Base-by-base conservation (phyloP, 2,113 vertebrate species). In the Apaloderma vittatum region DNA sequence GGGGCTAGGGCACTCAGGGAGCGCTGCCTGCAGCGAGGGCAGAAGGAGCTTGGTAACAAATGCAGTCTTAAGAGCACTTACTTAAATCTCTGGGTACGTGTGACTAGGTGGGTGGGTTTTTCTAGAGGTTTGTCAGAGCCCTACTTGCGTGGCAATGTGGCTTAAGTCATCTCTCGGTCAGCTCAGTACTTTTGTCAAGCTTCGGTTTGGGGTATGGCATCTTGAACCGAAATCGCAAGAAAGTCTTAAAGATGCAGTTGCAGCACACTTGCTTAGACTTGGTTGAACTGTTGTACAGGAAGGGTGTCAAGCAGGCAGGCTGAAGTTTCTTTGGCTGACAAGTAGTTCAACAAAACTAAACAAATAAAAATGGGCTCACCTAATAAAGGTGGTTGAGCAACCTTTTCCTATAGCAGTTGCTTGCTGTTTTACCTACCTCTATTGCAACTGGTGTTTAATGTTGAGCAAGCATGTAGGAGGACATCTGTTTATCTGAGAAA, bases 401-500 rank as follows among this genome's bases (percentile, higher is more conserved):
- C 76, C 12, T 83, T 80, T 91, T 2, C 0, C 15, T 86, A 8
- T 59, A 71, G 48, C 43, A 52, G 2, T 66, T 89, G 52, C 43
- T 48, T 61, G 48, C 34, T 86, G 3, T 76, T 63, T 54, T 95
- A 23, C 83, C 71, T 61, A 2, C 18, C 8, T 45, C 34, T 88
- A 21, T 86, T 76, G 83, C 89, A 94, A 10, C 14, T 77, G 32
- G 6, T 63, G 20, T 57, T 68, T 76, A 65, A 74, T 36, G 76
- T 96, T 96, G 92, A 95, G 96, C 72, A 97, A 93, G 72, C 12
- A 23, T 3, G 79, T 91, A 80, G 91, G 91, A 92, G 46, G 67
- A 55, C n/a, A 9, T 23, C 19, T 65, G 1, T 75, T 85, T 68
- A 43, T 82, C 71, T 70, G 62, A 51, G 71, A 82, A 90, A 75